phyloP scores from a whole-genome alignment of 2,797 vertebrate genomes.

The Thalassophryne amazonica region DNA sequence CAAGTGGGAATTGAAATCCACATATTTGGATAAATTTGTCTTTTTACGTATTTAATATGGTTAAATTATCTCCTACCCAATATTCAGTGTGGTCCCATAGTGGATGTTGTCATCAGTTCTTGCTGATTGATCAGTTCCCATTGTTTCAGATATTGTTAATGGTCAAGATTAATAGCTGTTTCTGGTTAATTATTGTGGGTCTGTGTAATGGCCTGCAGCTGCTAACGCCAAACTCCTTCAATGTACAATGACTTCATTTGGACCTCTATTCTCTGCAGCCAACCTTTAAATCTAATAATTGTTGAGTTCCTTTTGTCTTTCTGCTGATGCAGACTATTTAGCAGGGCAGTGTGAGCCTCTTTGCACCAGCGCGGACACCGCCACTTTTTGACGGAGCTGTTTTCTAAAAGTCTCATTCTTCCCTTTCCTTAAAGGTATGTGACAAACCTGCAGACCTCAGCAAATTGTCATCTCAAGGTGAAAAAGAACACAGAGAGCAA shows the following conservation, averaged over 20 bases:
- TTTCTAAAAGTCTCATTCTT: constrained; percentile 49
- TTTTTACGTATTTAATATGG: constrained; percentile 52
- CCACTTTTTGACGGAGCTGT: constrained; percentile 71
- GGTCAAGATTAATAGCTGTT: constrained; percentile 72
- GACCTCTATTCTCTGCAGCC: constrained; percentile 61
- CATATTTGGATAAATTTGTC: no score
- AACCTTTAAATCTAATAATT: constrained; percentile 70
- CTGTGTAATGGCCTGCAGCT: constrained; percentile 56
- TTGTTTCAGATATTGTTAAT: constrained; percentile 68
- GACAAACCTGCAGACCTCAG: constrained; percentile 67
- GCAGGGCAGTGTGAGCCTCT: constrained; percentile 60
- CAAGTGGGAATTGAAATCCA: no score
- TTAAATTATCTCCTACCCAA: constrained; percentile 41
- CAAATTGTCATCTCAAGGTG: constrained; percentile 63
- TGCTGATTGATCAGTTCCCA: constrained; percentile 62
- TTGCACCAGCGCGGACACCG: constrained; percentile 62
- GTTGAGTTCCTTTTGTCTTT: constrained; percentile 66
- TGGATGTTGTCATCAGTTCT: constrained; percentile 56
- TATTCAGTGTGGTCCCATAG: constrained; percentile 27
- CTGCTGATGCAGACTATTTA: constrained; percentile 79
- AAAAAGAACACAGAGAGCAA: constrained; percentile 56
- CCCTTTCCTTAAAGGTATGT: constrained; percentile 49
- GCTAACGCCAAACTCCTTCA: constrained; percentile 65
- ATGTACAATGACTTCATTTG: constrained; percentile 72
- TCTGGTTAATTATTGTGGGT: constrained; percentile 79